Percentiles rank a stretch among this genome's conserved stretches.
These are phyloP conservation scores for Oreohelix idahoensis DNA, from an alignment of 1,140 invertebrate genomes.

Conservation along the genomic window DNA sequence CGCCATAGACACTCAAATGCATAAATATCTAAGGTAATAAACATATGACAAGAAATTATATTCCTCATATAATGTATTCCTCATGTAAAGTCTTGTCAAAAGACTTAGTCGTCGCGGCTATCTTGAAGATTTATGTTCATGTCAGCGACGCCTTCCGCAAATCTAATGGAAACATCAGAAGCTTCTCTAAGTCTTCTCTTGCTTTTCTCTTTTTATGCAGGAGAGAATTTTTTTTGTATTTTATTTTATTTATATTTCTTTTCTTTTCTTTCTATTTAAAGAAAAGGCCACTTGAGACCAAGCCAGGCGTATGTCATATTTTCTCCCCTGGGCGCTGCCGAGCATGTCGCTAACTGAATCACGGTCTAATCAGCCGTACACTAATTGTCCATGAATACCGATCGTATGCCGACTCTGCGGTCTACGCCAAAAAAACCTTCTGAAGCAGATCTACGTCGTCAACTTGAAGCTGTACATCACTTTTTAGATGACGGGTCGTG, in stretches of 20 bases:
- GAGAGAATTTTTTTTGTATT: neutral
- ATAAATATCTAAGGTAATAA: too few relatives aligned
- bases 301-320: neutral
- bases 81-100: neutral
- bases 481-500: neutral
- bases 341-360: neutral
- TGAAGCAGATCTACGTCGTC: neutral
- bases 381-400: neutral
- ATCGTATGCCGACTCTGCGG: neutral
- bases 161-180: constrained; percentile 1
- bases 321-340: neutral
- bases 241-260: neutral
- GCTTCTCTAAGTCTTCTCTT: neutral
- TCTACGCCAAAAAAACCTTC: neutral
- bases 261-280: neutral
- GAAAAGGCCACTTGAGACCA: neutral
- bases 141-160: neutral
- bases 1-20: neutral
- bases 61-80: neutral
- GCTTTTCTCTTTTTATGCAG: neutral
- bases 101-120: neutral
- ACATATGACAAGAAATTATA: neutral
- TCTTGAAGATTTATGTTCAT: neutral
- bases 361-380: neutral
- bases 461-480: neutral